These are phyloP conservation scores for Chymomyza procnemis DNA, from an alignment of 2,888 invertebrate genomes.

Conservation along the genomic window DNA sequence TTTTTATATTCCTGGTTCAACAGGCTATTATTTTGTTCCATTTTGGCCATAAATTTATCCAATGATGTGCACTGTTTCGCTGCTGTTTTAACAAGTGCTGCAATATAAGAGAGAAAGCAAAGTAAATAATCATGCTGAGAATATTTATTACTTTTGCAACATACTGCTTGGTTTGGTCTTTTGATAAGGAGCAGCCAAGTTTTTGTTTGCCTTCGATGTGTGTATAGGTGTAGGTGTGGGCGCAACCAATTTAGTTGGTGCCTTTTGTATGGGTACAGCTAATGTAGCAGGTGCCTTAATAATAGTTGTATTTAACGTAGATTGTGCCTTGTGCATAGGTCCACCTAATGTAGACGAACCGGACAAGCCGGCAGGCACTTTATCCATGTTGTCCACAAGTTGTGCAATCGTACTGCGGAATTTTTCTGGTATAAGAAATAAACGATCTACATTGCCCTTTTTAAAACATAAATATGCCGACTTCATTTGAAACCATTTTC, in stretches of 20 bases:
- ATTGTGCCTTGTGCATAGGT: background rate
- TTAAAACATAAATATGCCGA: slow-evolving; percentile 73
- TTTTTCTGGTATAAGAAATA: slow-evolving; percentile 70
- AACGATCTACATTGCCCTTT: slow-evolving; percentile 70
- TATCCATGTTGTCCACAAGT: slow-evolving; percentile 60
- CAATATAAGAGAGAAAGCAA: background rate
- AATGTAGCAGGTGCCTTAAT: background rate
- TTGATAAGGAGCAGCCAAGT: too few species aligned
- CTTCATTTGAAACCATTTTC: slow-evolving; percentile 76
- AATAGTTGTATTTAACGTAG: slow-evolving; percentile 6
- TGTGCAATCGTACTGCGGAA: slow-evolving; percentile 68
- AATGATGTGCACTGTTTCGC: slow-evolving; percentile 21
- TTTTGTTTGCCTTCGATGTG: too few species aligned
- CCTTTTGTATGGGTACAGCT: slow-evolving; percentile 6
- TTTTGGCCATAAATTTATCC: slow-evolving; percentile 54
- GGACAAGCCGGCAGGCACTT: background rate
- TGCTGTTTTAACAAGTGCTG: slow-evolving; percentile 1
- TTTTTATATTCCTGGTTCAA: slow-evolving; percentile 56
- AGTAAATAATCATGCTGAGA: background rate
- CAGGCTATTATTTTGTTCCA: slow-evolving; percentile 56
- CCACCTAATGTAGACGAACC: background rate
- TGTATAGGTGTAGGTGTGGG: too few species aligned
- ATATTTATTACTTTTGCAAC: too few species aligned
- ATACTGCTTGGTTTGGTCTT: slow-evolving; percentile 15
- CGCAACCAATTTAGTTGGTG: background rate